Evolutionary conservation across 2,888 invertebrate genomes (phyloP), one percentile per base, ranked within the genome.

Genomic region (Poecilus cupreus): DNA sequence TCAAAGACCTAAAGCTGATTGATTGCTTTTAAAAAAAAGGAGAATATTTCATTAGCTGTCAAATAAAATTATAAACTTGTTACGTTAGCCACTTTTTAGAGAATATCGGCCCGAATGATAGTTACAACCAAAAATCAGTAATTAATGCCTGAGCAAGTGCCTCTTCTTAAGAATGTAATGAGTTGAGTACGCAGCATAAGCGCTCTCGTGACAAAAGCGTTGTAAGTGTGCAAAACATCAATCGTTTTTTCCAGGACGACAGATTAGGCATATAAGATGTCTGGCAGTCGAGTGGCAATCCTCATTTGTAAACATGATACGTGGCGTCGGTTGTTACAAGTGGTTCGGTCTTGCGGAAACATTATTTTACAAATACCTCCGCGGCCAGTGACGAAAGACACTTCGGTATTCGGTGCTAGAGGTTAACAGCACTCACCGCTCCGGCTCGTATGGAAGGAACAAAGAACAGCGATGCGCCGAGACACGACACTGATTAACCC

Each of bases 401-500:
- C 83, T 83, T 83, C 81, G 84, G 83, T 83, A 83, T 84, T 82
- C 82, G 82, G 81, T 82, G 83, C 82, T 83, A 83, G 83, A 84
- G 84, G 84, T 84, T 83, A 83, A 84, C 83, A 83, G 81, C 82
- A 83, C 83, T 83, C 82, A 81, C 51, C n/a, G 39, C n/a, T 2
- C 37, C 32, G 3, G 26, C 2, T 4, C 18, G 26, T 68, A 13
- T 13, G 3, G 11, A 13, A 57, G 57, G 32, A 32, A 32, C 32
- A 32, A 32, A 32, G 32, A 32, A 32, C 32, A 8, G 2, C 32
- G 32, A 2, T 32, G 32, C 32, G 32, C 32, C 4, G 32, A 68
- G 74, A 74, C 26, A 16, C 13, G 46, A 46, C 46, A 46, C 46
- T 74, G 74, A 74, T 74, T 74, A 74, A 74, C 74, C 74, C 26